Percentiles rank a stretch among this genome's conserved stretches.
phyloP scores from a whole-genome alignment of 2,888 invertebrate genomes.

The Lasioglossum vierecki region DNA sequence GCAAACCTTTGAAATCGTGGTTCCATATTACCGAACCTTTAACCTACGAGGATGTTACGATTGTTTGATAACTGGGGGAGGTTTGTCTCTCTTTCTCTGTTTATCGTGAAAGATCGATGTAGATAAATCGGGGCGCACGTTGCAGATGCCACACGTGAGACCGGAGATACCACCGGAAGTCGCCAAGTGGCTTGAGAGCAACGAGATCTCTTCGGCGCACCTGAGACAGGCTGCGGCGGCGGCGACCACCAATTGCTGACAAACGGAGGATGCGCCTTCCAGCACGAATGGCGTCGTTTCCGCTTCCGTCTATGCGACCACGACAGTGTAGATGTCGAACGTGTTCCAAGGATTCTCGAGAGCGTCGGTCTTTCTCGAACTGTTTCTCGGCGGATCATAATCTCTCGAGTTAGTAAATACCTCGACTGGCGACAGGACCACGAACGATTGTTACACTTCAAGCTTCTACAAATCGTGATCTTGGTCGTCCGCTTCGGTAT shows the following conservation, averaged over 20 bases:
- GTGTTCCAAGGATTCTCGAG: conserved; percentile 1
- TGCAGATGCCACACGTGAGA: conserved; percentile 82
- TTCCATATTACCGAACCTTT: not conserved
- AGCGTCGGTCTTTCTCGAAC: not conserved
- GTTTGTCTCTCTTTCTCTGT: not conserved
- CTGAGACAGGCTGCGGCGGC: conserved; percentile 83
- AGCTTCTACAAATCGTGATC: conserved; percentile 29
- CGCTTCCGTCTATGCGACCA: conserved; percentile 71
- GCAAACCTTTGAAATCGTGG: not conserved
- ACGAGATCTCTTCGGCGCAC: conserved; percentile 89
- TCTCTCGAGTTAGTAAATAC: not conserved
- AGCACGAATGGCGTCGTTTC: conserved; percentile 65
- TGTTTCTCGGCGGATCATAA: not conserved
- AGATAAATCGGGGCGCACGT: not conserved
- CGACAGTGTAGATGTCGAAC: conserved; percentile 68
- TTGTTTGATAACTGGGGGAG: too few relatives aligned
- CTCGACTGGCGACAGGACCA: not conserved
- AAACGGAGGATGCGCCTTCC: conserved; percentile 71
- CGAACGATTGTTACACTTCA: conserved; percentile 40
- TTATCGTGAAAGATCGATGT: not conserved
- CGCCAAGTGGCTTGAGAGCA: conserved; percentile 89
- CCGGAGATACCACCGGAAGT: conserved; percentile 88
- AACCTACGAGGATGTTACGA: not conserved
- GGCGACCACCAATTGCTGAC: conserved; percentile 76
- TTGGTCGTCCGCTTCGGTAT: not conserved